phyloP scores from a whole-genome alignment of 2,888 invertebrate species.

The Nasonia oneida region DNA sequence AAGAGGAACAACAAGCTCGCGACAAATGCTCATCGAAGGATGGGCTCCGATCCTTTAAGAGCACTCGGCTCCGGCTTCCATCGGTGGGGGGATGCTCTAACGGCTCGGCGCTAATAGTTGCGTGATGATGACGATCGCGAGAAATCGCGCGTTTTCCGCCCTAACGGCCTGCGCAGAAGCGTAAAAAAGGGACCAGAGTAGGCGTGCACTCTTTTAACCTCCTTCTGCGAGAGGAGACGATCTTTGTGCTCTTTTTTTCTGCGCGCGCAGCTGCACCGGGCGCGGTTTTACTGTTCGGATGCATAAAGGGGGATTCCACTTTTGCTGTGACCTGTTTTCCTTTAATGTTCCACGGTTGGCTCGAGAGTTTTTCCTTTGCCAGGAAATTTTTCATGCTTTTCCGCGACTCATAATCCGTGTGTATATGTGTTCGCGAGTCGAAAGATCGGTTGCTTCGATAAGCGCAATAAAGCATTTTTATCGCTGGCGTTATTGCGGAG shows the following conservation, averaged over 20 bases:
- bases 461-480: background rate
- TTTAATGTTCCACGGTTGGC: background rate
- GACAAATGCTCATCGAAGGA: constrained; percentile 7
- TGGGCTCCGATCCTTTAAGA: constrained; percentile 32
- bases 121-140: constrained; percentile 18
- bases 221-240: background rate
- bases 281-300: background rate
- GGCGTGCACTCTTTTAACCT: constrained; percentile 35
- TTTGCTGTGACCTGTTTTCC: background rate
- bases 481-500: background rate
- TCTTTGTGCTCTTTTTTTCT: constrained; percentile 1
- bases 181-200: constrained; percentile 26
- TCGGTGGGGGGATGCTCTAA: background rate
- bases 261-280: background rate
- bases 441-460: background rate
- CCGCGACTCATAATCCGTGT: background rate
- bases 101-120: background rate
- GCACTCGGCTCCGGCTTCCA: background rate
- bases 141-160: constrained; percentile 43
- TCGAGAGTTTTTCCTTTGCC: background rate
- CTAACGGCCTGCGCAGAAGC: constrained; percentile 27
- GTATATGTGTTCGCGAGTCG: background rate
- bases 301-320: background rate
- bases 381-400: background rate
- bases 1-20: background rate